phyloP scores from a whole-genome alignment of 2,113 vertebrate genomes.

The Gopherus evgoodei region DNA sequence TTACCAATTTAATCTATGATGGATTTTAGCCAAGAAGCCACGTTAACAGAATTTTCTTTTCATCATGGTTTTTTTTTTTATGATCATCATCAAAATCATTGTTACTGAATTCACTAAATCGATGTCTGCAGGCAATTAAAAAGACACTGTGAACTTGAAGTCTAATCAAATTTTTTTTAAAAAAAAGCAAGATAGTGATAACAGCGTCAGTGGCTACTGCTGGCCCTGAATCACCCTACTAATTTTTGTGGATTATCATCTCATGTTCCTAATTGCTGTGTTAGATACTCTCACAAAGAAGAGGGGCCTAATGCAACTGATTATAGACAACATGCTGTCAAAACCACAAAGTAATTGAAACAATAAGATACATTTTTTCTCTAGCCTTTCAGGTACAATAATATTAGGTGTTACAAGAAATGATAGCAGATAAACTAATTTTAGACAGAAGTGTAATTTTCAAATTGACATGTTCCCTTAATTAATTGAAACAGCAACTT shows the following conservation, averaged over 20 bases:
- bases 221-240: not conserved
- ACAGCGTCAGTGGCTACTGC: not conserved
- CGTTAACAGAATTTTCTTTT: slow-evolving; percentile 11
- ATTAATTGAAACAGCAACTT: not conserved
- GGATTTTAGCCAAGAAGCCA: not conserved
- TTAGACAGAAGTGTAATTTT: not conserved
- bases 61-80: not conserved
- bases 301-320: not conserved
- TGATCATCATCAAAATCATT: not conserved
- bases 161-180: not conserved
- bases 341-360: not conserved
- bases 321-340: not conserved
- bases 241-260: not conserved
- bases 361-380: not conserved
- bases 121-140: not conserved
- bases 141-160: not conserved
- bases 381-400: not conserved
- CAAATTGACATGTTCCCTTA: not conserved
- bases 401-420: not conserved
- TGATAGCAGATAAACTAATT: not conserved
- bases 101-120: not conserved
- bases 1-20: not conserved
- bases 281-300: not conserved
- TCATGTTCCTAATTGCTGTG: not conserved
- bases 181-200: not conserved